phyloP scores from a whole-genome alignment of 92 coral and sea anemone genomes.

The Epizoanthus illoricatus region DNA sequence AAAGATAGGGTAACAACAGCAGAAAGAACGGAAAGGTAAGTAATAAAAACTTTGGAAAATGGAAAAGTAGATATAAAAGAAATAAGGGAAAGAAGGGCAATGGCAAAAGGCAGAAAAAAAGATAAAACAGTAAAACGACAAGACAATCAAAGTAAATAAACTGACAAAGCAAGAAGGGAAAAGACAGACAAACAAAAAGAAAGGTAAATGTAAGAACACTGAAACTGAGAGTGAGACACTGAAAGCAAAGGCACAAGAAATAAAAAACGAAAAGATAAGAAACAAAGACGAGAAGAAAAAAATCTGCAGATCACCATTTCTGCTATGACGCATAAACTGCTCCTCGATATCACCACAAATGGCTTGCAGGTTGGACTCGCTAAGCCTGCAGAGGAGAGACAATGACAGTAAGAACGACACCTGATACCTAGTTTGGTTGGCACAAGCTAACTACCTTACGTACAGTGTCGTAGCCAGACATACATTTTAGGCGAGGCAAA shows the following conservation, averaged over 20 bases:
- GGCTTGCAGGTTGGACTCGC: constrained; percentile 85
- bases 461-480: too few relatives aligned
- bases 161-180: neutral
- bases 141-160: neutral
- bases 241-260: neutral
- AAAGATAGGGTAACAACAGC: neutral
- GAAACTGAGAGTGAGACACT: neutral
- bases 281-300: neutral
- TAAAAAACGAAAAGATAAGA: neutral
- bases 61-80: neutral
- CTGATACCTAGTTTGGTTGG: too few relatives aligned
- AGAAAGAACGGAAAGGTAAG: neutral
- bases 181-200: neutral
- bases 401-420: too few relatives aligned
- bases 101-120: neutral
- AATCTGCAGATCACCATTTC: constrained; percentile 71
- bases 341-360: constrained; percentile 85
- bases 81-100: neutral
- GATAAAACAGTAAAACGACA: neutral
- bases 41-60: neutral
- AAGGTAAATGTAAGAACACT: neutral
- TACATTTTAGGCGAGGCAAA: too few relatives aligned
- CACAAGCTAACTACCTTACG: too few relatives aligned
- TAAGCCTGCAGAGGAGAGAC: constrained; percentile 58
- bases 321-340: constrained; percentile 75